Percentiles rank a stretch among this genome's conserved stretches.
phyloP scores from a whole-genome alignment of 2,113 vertebrate genomes.

The Carassius gibelio region DNA sequence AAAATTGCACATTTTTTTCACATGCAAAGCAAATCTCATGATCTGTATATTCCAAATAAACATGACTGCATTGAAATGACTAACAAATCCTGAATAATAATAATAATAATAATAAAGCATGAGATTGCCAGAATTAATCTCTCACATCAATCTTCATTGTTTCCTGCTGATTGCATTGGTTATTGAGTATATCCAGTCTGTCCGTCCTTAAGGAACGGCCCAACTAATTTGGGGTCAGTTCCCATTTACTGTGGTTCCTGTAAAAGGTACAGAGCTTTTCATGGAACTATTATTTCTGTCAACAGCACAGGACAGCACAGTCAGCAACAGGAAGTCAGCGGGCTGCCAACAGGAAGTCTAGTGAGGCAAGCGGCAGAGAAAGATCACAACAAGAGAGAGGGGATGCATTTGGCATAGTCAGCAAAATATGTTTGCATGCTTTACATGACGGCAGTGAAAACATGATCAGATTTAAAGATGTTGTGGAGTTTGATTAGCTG shows the following conservation, averaged over 20 bases:
- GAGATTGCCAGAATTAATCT: no score
- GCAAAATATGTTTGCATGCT: neutral
- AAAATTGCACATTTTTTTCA: neutral
- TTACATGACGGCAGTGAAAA: neutral
- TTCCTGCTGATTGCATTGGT: neutral
- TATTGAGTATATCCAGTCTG: neutral
- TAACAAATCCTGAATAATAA: neutral
- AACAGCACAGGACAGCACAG: slow-evolving; percentile 11
- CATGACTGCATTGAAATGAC: neutral
- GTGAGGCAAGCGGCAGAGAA: slow-evolving; percentile 21
- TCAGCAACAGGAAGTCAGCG: slow-evolving; percentile 48
- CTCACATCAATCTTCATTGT: neutral
- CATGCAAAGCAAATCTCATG: neutral
- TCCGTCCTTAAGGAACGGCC: no score
- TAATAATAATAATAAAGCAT: neutral
- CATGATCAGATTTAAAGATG: neutral
- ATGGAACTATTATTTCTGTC: slow-evolving; percentile 42
- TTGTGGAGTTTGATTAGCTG: neutral
- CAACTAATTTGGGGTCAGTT: slow-evolving; percentile 40
- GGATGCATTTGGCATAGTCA: slow-evolving; percentile 11
- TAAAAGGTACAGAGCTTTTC: slow-evolving; percentile 30
- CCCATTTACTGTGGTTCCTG: neutral
- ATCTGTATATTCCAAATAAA: neutral
- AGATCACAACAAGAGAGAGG: neutral
- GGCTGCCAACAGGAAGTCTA: slow-evolving; percentile 48